phyloP scores from a whole-genome alignment of 1,140 invertebrate genomes.

The Dinoponera quadriceps region DNA sequence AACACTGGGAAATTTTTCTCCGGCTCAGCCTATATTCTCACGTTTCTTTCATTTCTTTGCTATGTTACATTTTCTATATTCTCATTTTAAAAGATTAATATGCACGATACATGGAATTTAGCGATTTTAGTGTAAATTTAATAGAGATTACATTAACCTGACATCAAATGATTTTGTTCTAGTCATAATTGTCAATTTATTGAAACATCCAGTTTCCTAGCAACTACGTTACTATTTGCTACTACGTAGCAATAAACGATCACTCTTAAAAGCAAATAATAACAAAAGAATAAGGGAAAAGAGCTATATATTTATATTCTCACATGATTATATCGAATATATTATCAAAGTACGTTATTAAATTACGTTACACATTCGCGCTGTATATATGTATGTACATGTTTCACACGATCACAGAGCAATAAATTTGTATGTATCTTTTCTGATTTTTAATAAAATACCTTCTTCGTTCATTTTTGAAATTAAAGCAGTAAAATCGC shows the following conservation, averaged over 20 bases:
- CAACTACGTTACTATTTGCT: slow-evolving; percentile 2
- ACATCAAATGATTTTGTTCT: background rate
- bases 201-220: slow-evolving; percentile 39
- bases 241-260: slow-evolving; percentile 15
- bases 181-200: slow-evolving; percentile 37
- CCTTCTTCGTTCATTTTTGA: slow-evolving; percentile 93
- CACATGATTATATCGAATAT: slow-evolving; percentile 70
- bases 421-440: slow-evolving; percentile 91
- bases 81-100: slow-evolving; percentile 20
- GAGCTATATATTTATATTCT: background rate
- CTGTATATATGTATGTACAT: background rate
- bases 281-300: background rate
- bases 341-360: slow-evolving; percentile 13
- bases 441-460: slow-evolving; percentile 93
- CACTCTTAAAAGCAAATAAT: background rate
- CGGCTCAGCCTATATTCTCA: background rate
- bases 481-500: slow-evolving; percentile 89
- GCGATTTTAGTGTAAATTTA: slow-evolving; percentile 41
- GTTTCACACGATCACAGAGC: background rate
- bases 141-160: background rate
- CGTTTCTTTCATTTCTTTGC: background rate
- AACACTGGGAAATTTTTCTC: slow-evolving; percentile 18
- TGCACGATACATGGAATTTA: slow-evolving; percentile 35
- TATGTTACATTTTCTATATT: slow-evolving; percentile 10
- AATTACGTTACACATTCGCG: background rate